Conservation (phyloP, 2,797 vertebrate genomes). For the Alfaro cultratus region DNA sequence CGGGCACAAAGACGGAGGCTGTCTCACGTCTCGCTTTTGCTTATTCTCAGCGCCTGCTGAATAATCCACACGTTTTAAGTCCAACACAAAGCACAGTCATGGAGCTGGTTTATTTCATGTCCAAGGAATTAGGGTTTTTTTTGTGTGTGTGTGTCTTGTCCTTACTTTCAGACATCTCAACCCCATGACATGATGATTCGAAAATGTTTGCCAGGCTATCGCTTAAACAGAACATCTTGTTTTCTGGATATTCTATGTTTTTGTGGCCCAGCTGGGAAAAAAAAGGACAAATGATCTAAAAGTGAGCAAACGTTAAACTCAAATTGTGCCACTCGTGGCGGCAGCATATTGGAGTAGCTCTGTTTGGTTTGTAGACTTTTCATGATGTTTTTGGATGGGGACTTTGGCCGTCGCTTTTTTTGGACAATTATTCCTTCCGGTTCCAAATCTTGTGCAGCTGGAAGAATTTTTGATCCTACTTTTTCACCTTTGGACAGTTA, state of each 20-base stretch:
- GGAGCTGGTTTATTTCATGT: not conserved
- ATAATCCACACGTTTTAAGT: constrained; percentile 2
- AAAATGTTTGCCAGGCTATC: not conserved
- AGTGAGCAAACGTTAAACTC: not conserved
- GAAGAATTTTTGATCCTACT: too few species aligned
- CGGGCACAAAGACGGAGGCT: constrained; percentile 42
- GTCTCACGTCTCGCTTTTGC: constrained; percentile 26
- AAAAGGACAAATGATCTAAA: not conserved
- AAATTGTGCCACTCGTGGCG: not conserved
- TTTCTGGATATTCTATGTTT: not conserved
- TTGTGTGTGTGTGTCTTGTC: not conserved
- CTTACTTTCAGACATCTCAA: not conserved
- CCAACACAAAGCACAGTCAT: not conserved
- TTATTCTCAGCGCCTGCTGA: not conserved
- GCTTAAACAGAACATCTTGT: not conserved
- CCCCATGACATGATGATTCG: not conserved
- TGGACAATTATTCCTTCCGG: too few species aligned
- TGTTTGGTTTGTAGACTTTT: too few species aligned
- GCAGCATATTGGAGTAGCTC: not conserved
- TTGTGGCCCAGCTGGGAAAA: not conserved
- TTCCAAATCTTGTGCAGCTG: too few species aligned
- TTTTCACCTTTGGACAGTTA: too few species aligned
- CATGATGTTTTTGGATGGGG: too few species aligned
- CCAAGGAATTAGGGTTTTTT: not conserved
- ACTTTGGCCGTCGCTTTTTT: too few species aligned